Evolutionary conservation across 2,888 invertebrate genomes (phyloP).

Genomic region (Cephus sareptanus): DNA sequence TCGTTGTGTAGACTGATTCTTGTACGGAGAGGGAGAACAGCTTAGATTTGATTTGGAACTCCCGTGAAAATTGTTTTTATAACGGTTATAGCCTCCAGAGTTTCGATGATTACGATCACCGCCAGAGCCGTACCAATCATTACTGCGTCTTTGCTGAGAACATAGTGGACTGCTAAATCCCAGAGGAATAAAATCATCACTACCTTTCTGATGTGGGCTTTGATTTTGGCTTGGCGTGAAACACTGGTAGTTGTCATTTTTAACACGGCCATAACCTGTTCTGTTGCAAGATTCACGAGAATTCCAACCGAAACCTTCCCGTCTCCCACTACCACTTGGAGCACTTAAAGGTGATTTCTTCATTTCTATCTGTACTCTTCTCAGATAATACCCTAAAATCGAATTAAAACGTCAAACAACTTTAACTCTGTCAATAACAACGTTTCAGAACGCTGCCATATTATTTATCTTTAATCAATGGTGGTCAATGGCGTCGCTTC

Average conservation of each 20-base stretch:
- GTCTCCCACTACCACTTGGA: constrained; percentile 34
- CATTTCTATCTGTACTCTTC: constrained; percentile 32
- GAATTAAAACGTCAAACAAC: neutral
- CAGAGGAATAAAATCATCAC: constrained; percentile 19
- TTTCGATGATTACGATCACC: constrained; percentile 8
- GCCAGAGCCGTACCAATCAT: constrained; percentile 32
- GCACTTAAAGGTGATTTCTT: constrained; percentile 52
- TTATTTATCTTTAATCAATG: neutral
- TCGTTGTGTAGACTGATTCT: neutral
- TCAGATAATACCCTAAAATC: neutral
- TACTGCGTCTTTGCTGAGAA: constrained; percentile 25
- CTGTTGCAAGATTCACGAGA: constrained; percentile 15
- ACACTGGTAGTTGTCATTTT: neutral
- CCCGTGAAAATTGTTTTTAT: constrained; percentile 4
- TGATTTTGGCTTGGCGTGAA: neutral
- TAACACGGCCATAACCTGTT: constrained; percentile 1
- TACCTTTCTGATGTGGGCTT: constrained; percentile 2
- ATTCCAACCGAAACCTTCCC: constrained; percentile 33
- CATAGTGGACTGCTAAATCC: constrained; percentile 17
- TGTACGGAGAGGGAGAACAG: neutral
- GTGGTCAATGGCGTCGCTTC: neutral
- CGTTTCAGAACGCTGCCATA: neutral
- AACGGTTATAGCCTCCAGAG: neutral
- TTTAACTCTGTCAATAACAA: neutral
- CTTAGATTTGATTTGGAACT: neutral